These are phyloP conservation scores for Phasia obesa DNA, from an alignment of 2,888 invertebrate genomes.

Conservation along the genomic window DNA sequence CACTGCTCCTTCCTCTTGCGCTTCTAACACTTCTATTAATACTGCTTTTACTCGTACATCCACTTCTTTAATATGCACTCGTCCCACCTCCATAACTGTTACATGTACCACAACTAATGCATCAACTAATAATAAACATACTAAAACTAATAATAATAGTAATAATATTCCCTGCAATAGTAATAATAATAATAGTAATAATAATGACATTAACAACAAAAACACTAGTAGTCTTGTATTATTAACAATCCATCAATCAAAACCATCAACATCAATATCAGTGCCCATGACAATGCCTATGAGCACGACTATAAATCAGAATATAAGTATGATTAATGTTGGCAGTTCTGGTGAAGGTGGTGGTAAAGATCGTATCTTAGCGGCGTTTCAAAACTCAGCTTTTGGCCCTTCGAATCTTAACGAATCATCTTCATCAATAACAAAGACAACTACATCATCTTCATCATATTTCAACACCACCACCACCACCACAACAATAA, in stretches of 20 bases:
- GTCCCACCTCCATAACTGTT: conserved; percentile 73
- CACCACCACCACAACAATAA: conserved; percentile 18
- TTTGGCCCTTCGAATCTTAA: conserved; percentile 21
- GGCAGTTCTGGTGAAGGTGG: conserved; percentile 53
- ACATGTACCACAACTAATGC: conserved; percentile 66
- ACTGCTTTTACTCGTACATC: conserved; percentile 66
- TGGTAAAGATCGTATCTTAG: conserved; percentile 40
- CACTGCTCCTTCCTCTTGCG: conserved; percentile 48
- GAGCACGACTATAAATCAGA: conserved; percentile 1
- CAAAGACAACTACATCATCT: conserved; percentile 26
- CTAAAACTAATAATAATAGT: conserved; percentile 40
- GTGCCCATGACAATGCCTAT: not conserved
- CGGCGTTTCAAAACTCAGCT: conserved; percentile 37
- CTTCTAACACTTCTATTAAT: conserved; percentile 70
- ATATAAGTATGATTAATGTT: conserved; percentile 36
- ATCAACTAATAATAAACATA: conserved; percentile 63
- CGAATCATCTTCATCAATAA: conserved; percentile 31
- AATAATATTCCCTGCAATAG: conserved; percentile 41
- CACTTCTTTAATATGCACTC: conserved; percentile 77
- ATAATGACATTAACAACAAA: conserved; percentile 15
- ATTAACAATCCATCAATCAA: conserved; percentile 39
- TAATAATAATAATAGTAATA: conserved; percentile 36
- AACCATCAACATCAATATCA: conserved; percentile 24
- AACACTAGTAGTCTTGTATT: conserved; percentile 34
- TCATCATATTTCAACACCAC: conserved; percentile 36